phyloP scores from a whole-genome alignment of 2,888 invertebrate genomes.

The Fissipunctia ypsillon region DNA sequence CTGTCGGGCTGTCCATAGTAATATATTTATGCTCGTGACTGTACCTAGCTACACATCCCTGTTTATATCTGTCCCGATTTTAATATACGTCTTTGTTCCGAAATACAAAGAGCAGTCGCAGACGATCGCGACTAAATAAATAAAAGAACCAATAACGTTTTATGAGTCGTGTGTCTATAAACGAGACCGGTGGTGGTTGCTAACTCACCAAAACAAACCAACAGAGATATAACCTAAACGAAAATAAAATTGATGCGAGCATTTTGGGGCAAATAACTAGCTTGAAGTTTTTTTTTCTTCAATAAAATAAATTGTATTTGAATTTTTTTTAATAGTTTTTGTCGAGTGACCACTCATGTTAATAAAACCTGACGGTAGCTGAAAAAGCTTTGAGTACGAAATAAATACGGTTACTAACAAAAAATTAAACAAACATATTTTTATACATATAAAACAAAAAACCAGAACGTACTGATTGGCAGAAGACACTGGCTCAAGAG shows the following conservation, averaged over 20 bases:
- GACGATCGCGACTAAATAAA: conserved; percentile 55
- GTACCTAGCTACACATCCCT: no score
- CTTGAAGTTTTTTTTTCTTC: neutral
- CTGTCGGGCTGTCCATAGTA: no score
- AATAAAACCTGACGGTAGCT: neutral
- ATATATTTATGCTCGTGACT: no score
- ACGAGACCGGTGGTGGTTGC: conserved; percentile 32
- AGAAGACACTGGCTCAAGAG: neutral
- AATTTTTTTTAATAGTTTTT: conserved; percentile 5
- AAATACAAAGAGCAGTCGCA: conserved; percentile 44
- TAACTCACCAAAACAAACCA: conserved; percentile 43
- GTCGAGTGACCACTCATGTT: neutral
- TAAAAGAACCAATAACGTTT: conserved; percentile 58
- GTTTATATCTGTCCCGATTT: conserved; percentile 25
- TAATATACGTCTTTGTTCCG: conserved; percentile 41
- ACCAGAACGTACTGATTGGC: neutral
- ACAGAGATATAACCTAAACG: conserved; percentile 33
- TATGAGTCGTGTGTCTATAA: conserved; percentile 59
- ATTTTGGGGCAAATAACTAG: conserved; percentile 29
- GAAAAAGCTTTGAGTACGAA: neutral
- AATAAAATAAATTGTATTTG: conserved; percentile 8
- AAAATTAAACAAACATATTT: neutral
- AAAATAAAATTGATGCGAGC: conserved; percentile 47
- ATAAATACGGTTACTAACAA: neutral
- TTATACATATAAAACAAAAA: neutral